Percentiles rank a stretch among this genome's conserved stretches.
Conservation (phyloP, 2,113 vertebrate species). For the Entelurus aequoreus region DNA sequence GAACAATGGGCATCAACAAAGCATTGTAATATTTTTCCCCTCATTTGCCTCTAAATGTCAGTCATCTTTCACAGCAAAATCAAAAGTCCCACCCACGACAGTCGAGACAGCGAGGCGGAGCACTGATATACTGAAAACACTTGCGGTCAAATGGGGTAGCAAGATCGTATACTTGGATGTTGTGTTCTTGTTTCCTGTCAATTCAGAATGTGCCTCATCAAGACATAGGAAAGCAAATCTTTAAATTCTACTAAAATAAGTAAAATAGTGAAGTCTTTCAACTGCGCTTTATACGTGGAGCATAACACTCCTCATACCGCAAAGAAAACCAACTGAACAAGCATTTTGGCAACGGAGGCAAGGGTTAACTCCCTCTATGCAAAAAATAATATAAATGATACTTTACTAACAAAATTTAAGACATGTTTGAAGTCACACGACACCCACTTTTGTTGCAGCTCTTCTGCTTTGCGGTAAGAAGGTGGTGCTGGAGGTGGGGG, state of each 20-base stretch:
- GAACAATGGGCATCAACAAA: background rate
- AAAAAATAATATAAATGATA: too few relatives aligned
- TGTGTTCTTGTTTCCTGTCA: background rate
- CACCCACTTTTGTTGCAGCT: constrained; percentile 15
- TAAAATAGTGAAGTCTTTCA: too few relatives aligned
- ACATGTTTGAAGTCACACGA: background rate
- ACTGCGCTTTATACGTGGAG: too few relatives aligned
- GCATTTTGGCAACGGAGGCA: too few relatives aligned
- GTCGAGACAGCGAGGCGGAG: background rate
- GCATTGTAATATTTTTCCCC: background rate
- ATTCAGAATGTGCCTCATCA: background rate
- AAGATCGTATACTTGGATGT: background rate
- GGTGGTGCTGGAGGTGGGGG: constrained; percentile 1
- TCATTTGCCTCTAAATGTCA: background rate
- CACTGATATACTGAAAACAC: background rate
- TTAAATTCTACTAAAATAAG: too few relatives aligned
- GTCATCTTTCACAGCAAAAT: background rate
- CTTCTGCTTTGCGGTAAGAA: constrained; percentile 50
- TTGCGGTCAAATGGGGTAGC: background rate
- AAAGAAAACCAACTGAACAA: too few relatives aligned
- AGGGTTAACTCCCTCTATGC: too few relatives aligned
- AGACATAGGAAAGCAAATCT: too few relatives aligned
- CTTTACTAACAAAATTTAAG: too few relatives aligned
- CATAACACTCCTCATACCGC: too few relatives aligned
- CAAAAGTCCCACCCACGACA: background rate